These are phyloP conservation scores for Sthenelais limicola DNA, from an alignment of 2,888 invertebrate genomes.

Conservation along the genomic window DNA sequence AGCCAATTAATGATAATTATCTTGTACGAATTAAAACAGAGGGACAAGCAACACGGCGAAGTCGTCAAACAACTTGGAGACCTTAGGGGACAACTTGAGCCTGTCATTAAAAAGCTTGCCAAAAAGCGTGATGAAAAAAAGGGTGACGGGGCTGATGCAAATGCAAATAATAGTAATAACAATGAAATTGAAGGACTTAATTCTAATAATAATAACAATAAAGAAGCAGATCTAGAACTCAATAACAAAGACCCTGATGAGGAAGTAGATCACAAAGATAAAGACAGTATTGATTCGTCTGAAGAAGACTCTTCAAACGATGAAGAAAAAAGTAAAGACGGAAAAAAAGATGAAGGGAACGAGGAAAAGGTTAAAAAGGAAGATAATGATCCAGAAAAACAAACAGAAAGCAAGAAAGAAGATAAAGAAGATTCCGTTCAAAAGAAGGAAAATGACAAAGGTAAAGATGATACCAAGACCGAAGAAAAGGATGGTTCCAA, in stretches of 20 bases:
- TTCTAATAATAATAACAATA: constrained; percentile 3
- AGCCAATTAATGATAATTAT: background rate
- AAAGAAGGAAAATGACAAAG: background rate
- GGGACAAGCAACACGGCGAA: constrained; percentile 21
- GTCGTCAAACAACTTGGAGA: constrained; percentile 4
- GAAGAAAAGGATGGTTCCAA: background rate
- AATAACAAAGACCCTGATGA: constrained; percentile 28
- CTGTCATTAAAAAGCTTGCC: constrained; percentile 1
- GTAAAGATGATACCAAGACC: background rate
- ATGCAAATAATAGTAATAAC: constrained; percentile 42
- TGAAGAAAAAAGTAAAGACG: constrained; percentile 17
- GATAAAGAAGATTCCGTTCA: background rate
- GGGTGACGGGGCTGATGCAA: constrained; percentile 16
- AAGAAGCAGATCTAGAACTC: background rate
- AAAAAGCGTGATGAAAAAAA: constrained; percentile 18
- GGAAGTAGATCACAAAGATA: background rate
- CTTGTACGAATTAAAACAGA: background rate
- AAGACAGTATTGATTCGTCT: background rate
- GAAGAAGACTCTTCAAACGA: too few relatives aligned
- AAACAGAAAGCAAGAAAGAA: background rate
- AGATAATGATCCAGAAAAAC: background rate
- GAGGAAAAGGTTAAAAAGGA: constrained; percentile 35
- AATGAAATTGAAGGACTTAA: background rate
- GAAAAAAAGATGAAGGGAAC: constrained; percentile 37
- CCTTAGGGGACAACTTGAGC: constrained; percentile 3